A percentile compares a stretch with the other conserved stretches of the same genome.
These are phyloP conservation scores for Gallinago nigripennis DNA, from an alignment of 2,797 vertebrate species.

Conservation along the genomic window DNA sequence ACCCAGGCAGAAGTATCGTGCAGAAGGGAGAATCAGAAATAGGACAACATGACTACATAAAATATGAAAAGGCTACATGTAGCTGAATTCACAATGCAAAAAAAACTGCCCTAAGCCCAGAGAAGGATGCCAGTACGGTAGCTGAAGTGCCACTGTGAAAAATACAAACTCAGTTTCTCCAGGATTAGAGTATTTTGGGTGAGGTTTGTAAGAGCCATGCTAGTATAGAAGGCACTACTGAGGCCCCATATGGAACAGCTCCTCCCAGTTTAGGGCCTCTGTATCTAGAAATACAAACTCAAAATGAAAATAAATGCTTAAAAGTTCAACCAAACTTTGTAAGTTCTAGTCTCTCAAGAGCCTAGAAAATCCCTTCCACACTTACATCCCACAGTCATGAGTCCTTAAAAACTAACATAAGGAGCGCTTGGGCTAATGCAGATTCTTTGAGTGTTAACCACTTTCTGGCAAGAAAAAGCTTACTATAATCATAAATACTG, in stretches of 20 bases:
- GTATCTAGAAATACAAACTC: neutral
- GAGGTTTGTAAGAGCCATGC: neutral
- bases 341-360: neutral
- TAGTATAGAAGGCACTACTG: neutral
- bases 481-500: neutral
- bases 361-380: neutral
- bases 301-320: neutral
- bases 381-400: neutral
- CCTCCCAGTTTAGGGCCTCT: neutral
- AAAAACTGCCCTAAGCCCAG: neutral
- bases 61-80: neutral
- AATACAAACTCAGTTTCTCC: neutral
- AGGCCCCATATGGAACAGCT: neutral
- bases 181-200: neutral
- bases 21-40: neutral
- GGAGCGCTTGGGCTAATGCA: neutral
- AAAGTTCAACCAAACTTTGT: neutral
- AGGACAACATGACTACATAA: neutral
- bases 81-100: neutral
- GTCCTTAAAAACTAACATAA: neutral
- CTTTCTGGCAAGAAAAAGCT: neutral
- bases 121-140: neutral
- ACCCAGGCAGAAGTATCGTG: neutral
- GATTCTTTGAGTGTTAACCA: neutral
- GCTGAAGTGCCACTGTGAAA: neutral